Percentiles rank a stretch among this genome's conserved stretches.
These are phyloP conservation scores for Limenitis camilla DNA, from an alignment of 2,888 invertebrate genomes.

Conservation along the genomic window DNA sequence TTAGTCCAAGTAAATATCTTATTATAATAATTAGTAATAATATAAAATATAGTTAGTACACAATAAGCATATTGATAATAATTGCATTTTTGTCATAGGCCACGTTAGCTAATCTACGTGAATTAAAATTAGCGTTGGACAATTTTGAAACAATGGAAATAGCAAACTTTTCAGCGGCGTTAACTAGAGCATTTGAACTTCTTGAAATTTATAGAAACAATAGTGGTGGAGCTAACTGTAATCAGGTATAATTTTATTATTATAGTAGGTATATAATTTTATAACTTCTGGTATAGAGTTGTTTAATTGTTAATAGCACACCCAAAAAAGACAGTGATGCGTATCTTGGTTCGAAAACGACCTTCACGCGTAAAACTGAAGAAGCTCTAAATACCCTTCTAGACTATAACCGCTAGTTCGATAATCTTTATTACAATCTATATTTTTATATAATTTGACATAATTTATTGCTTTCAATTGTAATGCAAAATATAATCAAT, in stretches of 20 bases:
- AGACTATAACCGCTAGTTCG: no score
- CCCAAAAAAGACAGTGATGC: no score
- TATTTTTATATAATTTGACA: no score
- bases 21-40: not conserved
- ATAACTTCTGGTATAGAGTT: not conserved
- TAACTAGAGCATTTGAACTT: slow-evolving; percentile 92
- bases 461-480: no score
- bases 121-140: slow-evolving; percentile 86
- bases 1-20: slow-evolving; percentile 85
- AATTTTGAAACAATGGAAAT: slow-evolving; percentile 88
- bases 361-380: no score
- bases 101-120: slow-evolving; percentile 87
- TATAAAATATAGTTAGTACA: not conserved
- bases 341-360: no score
- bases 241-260: slow-evolving; percentile 46
- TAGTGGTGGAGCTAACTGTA: slow-evolving; percentile 78
- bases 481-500: slow-evolving; percentile 19
- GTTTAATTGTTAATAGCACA: no score
- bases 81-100: slow-evolving; percentile 71
- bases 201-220: slow-evolving; percentile 79
- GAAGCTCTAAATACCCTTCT: no score
- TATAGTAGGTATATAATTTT: not conserved
- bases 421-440: no score
- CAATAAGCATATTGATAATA: not conserved
- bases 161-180: slow-evolving; percentile 93